phyloP scores from a whole-genome alignment of 2,113 vertebrate genomes.

The Pavo muticus region DNA sequence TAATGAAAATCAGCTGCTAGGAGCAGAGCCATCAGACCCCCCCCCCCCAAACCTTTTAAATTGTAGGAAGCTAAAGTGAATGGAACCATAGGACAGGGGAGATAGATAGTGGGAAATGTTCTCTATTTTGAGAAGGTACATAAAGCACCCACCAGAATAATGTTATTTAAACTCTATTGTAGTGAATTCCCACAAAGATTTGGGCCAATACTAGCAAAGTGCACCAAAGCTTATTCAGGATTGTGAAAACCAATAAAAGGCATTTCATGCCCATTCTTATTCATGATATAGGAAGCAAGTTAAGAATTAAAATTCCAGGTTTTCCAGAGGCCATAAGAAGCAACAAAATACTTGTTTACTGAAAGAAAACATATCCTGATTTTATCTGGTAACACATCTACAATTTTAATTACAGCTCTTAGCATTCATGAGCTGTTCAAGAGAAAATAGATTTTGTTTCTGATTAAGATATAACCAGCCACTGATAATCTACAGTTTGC shows the following conservation, averaged over 20 bases:
- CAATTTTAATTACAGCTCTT: not conserved
- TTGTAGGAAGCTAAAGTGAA: slow-evolving; percentile 66
- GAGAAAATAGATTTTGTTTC: not conserved
- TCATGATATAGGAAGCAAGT: slow-evolving; percentile 29
- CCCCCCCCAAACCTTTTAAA: slow-evolving; percentile 51
- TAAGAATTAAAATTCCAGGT: not conserved
- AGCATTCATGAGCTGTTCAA: not conserved
- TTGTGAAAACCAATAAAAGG: not conserved
- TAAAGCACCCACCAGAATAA: slow-evolving; percentile 2
- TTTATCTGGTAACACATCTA: not conserved
- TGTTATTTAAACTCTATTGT: not conserved
- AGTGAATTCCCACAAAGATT: not conserved
- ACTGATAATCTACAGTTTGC: not conserved
- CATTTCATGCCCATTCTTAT: slow-evolving; percentile 10
- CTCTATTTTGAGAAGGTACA: not conserved
- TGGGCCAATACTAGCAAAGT: slow-evolving; percentile 11
- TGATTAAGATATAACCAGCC: not conserved
- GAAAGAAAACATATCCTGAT: not conserved
- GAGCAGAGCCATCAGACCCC: slow-evolving; percentile 11
- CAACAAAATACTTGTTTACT: not conserved
- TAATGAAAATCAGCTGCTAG: slow-evolving; percentile 85
- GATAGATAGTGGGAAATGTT: slow-evolving; percentile 51
- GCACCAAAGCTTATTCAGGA: not conserved
- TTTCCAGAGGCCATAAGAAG: not conserved
- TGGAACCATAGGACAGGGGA: slow-evolving; percentile 25